Percentiles rank a stretch among this genome's conserved stretches.
Conservation (phyloP, 2,113 vertebrate species). For the Sardina pilchardus region DNA sequence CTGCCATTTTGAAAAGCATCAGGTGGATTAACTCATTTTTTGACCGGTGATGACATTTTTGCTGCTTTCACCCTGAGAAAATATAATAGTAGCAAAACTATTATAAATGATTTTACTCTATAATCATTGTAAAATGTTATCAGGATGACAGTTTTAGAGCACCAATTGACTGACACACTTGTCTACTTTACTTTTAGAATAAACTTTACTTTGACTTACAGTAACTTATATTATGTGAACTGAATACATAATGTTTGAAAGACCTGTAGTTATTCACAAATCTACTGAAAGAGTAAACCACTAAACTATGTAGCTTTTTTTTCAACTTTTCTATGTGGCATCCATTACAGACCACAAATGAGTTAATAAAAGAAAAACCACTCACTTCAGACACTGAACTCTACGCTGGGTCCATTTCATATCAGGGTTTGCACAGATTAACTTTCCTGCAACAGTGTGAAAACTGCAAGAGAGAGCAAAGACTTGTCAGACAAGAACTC, state of each 20-base stretch:
- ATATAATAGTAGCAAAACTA: background rate
- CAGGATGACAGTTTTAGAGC: background rate
- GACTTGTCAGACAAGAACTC: background rate
- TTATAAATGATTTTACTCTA: too few relatives aligned
- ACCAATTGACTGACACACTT: background rate
- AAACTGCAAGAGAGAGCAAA: constrained; percentile 55
- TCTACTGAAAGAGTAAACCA: background rate
- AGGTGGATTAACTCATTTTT: background rate
- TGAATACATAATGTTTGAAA: too few relatives aligned
- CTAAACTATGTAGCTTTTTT: too few relatives aligned
- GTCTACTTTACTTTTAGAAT: background rate
- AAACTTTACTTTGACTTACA: background rate
- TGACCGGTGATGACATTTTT: background rate
- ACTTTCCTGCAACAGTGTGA: constrained; percentile 24
- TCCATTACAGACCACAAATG: background rate
- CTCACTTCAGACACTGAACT: constrained; percentile 54
- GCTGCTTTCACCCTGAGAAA: background rate
- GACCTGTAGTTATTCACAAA: too few relatives aligned
- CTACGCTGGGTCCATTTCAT: constrained; percentile 32
- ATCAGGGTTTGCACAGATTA: constrained; percentile 61
- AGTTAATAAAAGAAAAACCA: constrained; percentile 33
- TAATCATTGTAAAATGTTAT: background rate
- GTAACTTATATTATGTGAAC: background rate
- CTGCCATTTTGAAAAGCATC: background rate
- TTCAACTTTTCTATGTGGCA: too few relatives aligned